Conservation (phyloP, 2,113 vertebrate genomes). For the Mus spicilegus region DNA sequence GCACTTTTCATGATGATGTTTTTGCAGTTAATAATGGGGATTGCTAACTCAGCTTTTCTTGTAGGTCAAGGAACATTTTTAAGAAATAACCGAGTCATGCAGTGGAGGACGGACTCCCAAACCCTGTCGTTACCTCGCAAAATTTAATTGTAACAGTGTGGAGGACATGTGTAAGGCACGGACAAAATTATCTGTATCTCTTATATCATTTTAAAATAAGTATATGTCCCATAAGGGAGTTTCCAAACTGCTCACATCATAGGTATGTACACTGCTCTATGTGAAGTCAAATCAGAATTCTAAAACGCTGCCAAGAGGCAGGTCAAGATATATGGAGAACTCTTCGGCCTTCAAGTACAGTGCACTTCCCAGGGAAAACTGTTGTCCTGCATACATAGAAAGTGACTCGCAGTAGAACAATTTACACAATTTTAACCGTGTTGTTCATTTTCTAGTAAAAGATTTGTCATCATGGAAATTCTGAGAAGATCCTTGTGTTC, state of each 20-base stretch:
- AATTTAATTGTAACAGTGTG: conserved; percentile 45
- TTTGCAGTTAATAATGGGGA: conserved; percentile 19
- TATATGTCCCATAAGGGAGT: conserved; percentile 69
- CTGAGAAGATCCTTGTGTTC: not conserved
- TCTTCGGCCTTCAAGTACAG: conserved; percentile 55
- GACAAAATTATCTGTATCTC: conserved; percentile 63
- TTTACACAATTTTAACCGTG: not conserved
- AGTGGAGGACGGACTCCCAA: conserved; percentile 38
- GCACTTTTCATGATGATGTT: not conserved
- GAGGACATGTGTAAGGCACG: conserved; percentile 61
- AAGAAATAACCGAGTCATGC: conserved; percentile 21
- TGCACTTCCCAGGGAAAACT: conserved; percentile 52
- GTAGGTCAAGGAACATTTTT: conserved; percentile 29
- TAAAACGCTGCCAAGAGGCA: conserved; percentile 62
- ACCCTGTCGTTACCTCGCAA: conserved; percentile 35
- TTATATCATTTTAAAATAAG: conserved; percentile 67
- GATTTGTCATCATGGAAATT: not conserved
- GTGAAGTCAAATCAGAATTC: conserved; percentile 63
- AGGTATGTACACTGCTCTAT: conserved; percentile 72
- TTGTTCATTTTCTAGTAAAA: conserved; percentile 44
- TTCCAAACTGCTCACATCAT: conserved; percentile 76
- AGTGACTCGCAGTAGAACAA: conserved; percentile 12
- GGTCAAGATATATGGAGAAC: conserved; percentile 69
- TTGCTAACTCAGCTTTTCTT: conserved; percentile 33
- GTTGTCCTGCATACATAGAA: conserved; percentile 19